Evolutionary conservation across 2,888 invertebrate genomes (phyloP), one percentile per base, ranked within the genome.

Genomic region (Trichogramma dendrolimi): DNA sequence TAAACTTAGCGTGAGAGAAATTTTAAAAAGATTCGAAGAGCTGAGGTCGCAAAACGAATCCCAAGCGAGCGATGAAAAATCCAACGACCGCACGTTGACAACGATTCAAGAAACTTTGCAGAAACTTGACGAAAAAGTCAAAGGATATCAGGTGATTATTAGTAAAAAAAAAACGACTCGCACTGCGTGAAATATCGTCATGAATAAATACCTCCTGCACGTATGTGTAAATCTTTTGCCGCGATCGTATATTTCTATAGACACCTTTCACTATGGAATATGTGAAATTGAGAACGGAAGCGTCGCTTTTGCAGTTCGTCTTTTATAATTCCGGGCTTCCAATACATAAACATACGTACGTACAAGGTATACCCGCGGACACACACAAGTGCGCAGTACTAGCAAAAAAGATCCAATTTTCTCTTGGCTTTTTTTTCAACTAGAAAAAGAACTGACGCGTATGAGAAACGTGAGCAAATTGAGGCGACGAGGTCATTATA

Each of bases 1-100:
- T n/a, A 91, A 92, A 81, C 85, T 91, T 72, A 91, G 91, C 67
- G 91, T 91, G 67, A 88, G 89, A 75, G 91, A 90, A 75, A 91
- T 92, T 70, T 82, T 91, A 71, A 90, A 90, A 59, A 83, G 91
- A 67, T 92, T 92, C 80, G 92, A 91, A 80, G 87, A 87, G 74
- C 82, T 88, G 69, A 84, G 79, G 57, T 73, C 75, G 56, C 71
- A 71, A 55, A 67, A 69, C 64, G 73, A 74, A 53, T 50, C 62
- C 53, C 70, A 70, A 56, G 62, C 61, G 61, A 64, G 55, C 55
- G 76, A 76, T 27, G 76, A 78, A 55, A 75, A 71, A 64, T 68
- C 74, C 38, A 71, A 67, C 64, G 78, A 79, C 67, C 76, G 72
- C 62, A 80, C 80, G 1, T 70, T 80, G 48, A 75, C 72, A 43